These are phyloP conservation scores for Oryzias melastigma DNA, from an alignment of 2,113 vertebrate species.

Conservation along the genomic window DNA sequence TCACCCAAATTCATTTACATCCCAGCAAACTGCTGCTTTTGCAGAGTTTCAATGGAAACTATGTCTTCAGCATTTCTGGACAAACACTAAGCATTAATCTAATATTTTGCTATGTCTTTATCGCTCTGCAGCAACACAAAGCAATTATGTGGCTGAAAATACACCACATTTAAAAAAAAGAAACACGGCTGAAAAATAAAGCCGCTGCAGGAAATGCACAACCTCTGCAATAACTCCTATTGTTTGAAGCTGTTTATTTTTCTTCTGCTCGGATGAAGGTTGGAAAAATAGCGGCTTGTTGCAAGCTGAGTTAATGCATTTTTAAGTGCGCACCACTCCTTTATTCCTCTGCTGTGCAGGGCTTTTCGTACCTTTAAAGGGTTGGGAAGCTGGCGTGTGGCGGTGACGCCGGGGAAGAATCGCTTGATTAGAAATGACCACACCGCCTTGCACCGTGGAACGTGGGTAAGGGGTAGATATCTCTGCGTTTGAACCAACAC, in stretches of 20 bases:
- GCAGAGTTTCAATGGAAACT: not conserved
- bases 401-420: not conserved
- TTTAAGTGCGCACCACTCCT: constrained; percentile 10
- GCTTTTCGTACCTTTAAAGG: not conserved
- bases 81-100: not conserved
- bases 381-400: not conserved
- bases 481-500: no score
- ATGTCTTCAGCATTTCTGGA: constrained; percentile 8
- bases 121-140: not conserved
- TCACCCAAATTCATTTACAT: not conserved
- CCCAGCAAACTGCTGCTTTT: constrained; percentile 2
- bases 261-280: constrained; percentile 1
- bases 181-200: constrained; percentile 8
- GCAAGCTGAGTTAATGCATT: constrained; percentile 19
- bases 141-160: not conserved
- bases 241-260: constrained; percentile 14
- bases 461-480: no score
- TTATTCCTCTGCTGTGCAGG: not conserved
- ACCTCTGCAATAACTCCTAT: constrained; percentile 18
- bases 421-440: not conserved
- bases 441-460: no score
- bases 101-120: constrained; percentile 14
- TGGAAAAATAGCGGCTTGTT: constrained; percentile 1
- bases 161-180: constrained; percentile 1
- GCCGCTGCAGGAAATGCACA: not conserved